Evolutionary conservation across 2,888 invertebrate genomes (phyloP), one percentile per base, ranked within the genome.

Genomic region (Volucella zonaria): DNA sequence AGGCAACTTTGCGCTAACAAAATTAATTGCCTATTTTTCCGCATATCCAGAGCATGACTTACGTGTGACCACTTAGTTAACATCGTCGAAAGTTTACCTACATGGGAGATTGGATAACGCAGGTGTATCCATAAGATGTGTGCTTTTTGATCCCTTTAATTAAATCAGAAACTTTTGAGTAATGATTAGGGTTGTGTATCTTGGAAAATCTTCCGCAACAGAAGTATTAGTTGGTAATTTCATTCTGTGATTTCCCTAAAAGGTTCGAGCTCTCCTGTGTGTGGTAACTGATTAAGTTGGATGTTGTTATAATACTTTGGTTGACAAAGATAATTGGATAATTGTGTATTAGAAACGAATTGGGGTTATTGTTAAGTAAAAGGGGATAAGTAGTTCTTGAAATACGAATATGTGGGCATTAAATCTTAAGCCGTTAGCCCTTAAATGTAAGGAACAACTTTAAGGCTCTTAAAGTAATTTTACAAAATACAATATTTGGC

Each of bases 81-180:
- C 51, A 10, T 51, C 38, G 23, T 56, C 51, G 40, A 62, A 78
- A 74, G 62, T 74, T 78, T 82, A 58, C 68, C 62, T 61, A 38
- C 54, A 38, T 49, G 8, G 14, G 42, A 31, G 31, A 62, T 76
- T 45, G 54, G 51, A 10, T 38, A 38, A 42, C 18, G 31, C 67
- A 78, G 73, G 82, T 78, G 18, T 31, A 31, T 31, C 31, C 31
- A 6, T 31, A 31, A 62, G 64, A 54, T 68, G 56, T 58, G 62
- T 68, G 47, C 47, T 47, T 61, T 61, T 49, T 71, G 61, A 73
- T 61, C 71, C 43, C 47, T 71, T 52, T 79, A 82, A 82, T 82
- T 79, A 74, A 62, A 82, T 82, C 74, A 68, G 61, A 51, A 79
- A 79, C 56, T 79, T 75, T 66, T 82, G 74, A 66, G 64, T 79